Percentiles rank a stretch among this genome's conserved stretches.
phyloP scores from a whole-genome alignment of 2,797 vertebrate genomes.

The Rhinatrema bivittatum region DNA sequence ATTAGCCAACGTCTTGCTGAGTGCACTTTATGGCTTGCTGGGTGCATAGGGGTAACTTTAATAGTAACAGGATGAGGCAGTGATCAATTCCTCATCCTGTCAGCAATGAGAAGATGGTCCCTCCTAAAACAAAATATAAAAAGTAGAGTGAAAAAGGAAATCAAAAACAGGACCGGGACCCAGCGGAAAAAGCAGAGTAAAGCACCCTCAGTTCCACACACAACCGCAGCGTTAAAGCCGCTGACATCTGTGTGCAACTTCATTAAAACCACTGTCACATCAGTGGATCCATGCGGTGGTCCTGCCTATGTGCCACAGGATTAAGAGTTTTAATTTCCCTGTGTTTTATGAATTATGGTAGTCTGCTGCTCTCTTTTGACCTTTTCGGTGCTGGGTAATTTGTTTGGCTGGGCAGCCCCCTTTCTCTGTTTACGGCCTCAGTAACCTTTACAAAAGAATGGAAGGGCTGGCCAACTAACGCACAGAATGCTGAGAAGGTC shows the following conservation, averaged over 20 bases:
- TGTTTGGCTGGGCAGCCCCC: rapidly evolving
- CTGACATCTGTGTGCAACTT: too few relatives aligned
- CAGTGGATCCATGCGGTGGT: not conserved
- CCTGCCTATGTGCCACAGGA: not conserved
- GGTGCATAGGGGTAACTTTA: too few relatives aligned
- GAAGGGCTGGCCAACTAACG: not conserved
- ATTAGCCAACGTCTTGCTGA: too few relatives aligned
- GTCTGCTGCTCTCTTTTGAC: not conserved
- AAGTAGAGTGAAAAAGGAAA: not conserved
- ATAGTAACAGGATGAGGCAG: too few relatives aligned
- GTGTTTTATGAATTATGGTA: rapidly evolving
- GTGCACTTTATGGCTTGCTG: too few relatives aligned
- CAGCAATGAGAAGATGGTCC: too few relatives aligned
- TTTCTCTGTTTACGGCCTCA: not conserved
- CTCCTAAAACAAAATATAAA: too few relatives aligned
- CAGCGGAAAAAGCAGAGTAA: too few relatives aligned
- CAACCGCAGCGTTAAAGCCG: too few relatives aligned
- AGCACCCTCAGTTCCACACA: too few relatives aligned
- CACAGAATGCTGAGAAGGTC: not conserved
- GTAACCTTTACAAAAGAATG: not conserved
- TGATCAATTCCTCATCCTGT: too few relatives aligned
- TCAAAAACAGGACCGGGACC: too few relatives aligned
- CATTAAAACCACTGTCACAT: not conserved
- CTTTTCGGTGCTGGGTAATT: not conserved
- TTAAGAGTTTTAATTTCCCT: not conserved